Evolutionary conservation across 2,113 vertebrate species (phyloP), one percentile per base, ranked within the genome.

Genomic region (Megalops atlanticus): DNA sequence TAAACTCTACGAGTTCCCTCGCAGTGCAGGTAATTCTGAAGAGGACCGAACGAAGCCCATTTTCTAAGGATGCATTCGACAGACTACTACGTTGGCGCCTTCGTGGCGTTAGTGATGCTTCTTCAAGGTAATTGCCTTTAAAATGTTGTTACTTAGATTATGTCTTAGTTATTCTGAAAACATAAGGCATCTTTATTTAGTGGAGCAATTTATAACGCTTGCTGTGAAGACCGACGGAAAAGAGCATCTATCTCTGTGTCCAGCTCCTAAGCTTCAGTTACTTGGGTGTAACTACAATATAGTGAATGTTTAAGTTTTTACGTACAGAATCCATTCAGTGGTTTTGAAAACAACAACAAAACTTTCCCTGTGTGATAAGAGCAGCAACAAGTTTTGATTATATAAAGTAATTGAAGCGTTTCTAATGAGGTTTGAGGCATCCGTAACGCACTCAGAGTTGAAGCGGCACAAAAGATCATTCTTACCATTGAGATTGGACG

Each of bases 101-200:
- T 85, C 73, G 21, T 81, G 76, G 1, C 80, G 4, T 81, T 52
- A n/a, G 58, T 64, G 58, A 24, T 84, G 33, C 54, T 83, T 41
- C 47, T 79, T 12, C 71, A 74, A 86, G 85, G 85, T 86, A 84
- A 84, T 4, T 64, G 4, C 31, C 31, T 64, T 64, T 64, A 8
- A 31, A 64, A 64, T 10, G n/a, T 58, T n/a, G 24, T 21, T 54
- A 54, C 6, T 21, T 54, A 54, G 24, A 54, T 54, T 8, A 10
- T 64, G 7, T 27, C 11, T 64, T 64, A 4, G 2, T 24, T 31
- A n/a, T 11, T 2, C 31, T n/a, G n/a, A 64, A 64, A 0, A 8
- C 6, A 64, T 64, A 64, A 10, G 43, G 7, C 14, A 10, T 45
- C 7, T 31, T 64, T 2, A 31, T 27, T 64, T 4, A 27, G 31